Percentiles rank a stretch among this genome's conserved stretches.
Conservation (phyloP, 2,113 vertebrate genomes). For the Clarias magur region DNA sequence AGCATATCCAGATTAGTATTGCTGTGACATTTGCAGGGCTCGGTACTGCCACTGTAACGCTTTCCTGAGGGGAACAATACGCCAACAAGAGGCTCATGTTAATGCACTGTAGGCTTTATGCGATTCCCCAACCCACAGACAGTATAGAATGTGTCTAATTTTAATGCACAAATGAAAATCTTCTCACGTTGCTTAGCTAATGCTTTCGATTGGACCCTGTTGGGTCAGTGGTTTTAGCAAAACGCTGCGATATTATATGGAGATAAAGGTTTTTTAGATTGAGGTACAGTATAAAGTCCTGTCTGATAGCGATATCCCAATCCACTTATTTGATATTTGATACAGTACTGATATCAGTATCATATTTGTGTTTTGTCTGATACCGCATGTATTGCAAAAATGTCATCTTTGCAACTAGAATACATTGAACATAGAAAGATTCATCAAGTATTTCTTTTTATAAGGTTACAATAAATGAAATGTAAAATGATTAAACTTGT, state of each 20-base stretch:
- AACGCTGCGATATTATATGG: too few species aligned
- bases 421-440: background rate
- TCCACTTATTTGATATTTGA: background rate
- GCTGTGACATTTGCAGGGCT: constrained; percentile 77
- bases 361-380: background rate
- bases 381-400: background rate
- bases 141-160: background rate
- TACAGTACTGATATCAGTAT: background rate
- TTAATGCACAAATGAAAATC: background rate
- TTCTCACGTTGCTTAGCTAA: background rate
- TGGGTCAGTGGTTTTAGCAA: background rate
- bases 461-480: constrained; percentile 2
- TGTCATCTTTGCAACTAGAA: background rate
- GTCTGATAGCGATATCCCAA: background rate
- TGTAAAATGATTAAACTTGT: background rate
- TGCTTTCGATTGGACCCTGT: background rate
- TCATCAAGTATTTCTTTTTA: background rate
- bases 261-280: too few species aligned
- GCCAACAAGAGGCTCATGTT: constrained; percentile 67
- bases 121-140: constrained; percentile 26
- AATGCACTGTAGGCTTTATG: constrained; percentile 66
- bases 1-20: constrained; percentile 70
- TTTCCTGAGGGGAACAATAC: constrained; percentile 67
- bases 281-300: background rate
- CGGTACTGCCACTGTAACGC: constrained; percentile 73